Conservation (phyloP, 2,797 vertebrate species). For the Acipenser oxyrinchus region DNA sequence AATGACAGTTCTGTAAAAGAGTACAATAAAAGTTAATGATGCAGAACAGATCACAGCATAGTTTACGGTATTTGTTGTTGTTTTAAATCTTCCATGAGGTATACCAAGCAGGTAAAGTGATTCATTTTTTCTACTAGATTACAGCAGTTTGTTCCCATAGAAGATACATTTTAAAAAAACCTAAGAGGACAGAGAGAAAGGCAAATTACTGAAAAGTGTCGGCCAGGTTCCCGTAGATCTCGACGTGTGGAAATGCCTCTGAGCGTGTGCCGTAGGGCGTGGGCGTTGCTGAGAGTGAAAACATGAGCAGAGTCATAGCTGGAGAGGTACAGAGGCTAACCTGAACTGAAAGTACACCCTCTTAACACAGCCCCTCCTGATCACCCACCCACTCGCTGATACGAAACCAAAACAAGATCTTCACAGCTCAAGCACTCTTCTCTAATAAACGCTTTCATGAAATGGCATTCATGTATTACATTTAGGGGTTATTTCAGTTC, state of each 20-base stretch:
- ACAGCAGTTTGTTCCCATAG: too few species aligned
- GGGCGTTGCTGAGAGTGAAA: not conserved
- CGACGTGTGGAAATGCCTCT: not conserved
- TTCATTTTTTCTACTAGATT: too few species aligned
- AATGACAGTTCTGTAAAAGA: too few species aligned
- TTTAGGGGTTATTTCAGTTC: too few species aligned
- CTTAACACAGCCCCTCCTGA: not conserved
- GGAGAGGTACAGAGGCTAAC: not conserved
- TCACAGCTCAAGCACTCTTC: not conserved
- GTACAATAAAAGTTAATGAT: too few species aligned
- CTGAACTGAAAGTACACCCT: not conserved
- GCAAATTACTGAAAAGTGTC: constrained; percentile 1
- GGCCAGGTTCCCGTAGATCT: not conserved
- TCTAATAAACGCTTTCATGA: too few species aligned
- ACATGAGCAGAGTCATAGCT: not conserved
- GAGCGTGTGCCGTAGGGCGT: not conserved
- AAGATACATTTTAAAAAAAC: too few species aligned
- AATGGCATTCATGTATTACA: too few species aligned
- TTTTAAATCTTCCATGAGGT: too few species aligned
- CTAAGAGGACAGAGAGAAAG: not conserved
- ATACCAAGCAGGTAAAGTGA: too few species aligned
- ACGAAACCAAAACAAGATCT: not conserved
- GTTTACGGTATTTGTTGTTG: too few species aligned
- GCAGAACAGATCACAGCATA: too few species aligned
- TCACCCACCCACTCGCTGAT: not conserved